These are phyloP conservation scores for Sarcophaga caerulescens DNA, from an alignment of 2,888 invertebrate species.

Conservation along the genomic window DNA sequence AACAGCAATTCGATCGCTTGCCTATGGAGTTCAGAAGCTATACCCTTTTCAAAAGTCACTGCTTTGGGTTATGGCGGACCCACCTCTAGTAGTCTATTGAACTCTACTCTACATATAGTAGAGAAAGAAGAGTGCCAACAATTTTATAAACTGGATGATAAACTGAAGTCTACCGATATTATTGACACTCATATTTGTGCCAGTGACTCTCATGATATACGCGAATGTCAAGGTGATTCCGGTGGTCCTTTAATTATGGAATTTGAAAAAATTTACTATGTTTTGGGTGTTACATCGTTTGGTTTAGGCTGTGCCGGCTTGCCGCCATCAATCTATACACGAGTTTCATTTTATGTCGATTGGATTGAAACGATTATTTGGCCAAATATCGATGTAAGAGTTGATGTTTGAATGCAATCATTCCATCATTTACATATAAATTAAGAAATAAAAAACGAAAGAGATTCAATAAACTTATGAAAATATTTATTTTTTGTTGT, in stretches of 20 bases:
- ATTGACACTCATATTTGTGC: slow-evolving; percentile 69
- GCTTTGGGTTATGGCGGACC: slow-evolving; percentile 70
- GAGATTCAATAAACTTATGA: neutral
- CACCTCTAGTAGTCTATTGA: slow-evolving; percentile 63
- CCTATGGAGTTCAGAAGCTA: slow-evolving; percentile 48
- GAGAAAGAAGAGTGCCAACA: slow-evolving; percentile 59
- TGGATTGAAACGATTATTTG: slow-evolving; percentile 76
- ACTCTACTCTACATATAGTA: slow-evolving; percentile 61
- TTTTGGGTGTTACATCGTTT: slow-evolving; percentile 70
- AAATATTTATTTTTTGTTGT: too few species aligned
- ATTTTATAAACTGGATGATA: slow-evolving; percentile 53
- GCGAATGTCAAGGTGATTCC: slow-evolving; percentile 70
- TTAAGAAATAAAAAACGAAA: neutral
- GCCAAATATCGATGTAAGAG: slow-evolving; percentile 68
- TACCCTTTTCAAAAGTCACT: slow-evolving; percentile 57
- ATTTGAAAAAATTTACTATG: slow-evolving; percentile 55
- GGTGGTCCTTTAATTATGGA: slow-evolving; percentile 70
- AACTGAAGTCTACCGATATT: slow-evolving; percentile 51
- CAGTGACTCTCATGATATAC: slow-evolving; percentile 63
- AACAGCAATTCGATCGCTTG: slow-evolving; percentile 62
- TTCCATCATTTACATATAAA: neutral
- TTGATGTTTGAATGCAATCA: neutral
- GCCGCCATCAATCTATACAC: slow-evolving; percentile 75
- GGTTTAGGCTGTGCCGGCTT: slow-evolving; percentile 75
- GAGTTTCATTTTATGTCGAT: slow-evolving; percentile 74